Percentiles rank a stretch among this genome's conserved stretches.
These are phyloP conservation scores for Ispidina picta DNA, from an alignment of 2,797 vertebrate species.

Conservation along the genomic window DNA sequence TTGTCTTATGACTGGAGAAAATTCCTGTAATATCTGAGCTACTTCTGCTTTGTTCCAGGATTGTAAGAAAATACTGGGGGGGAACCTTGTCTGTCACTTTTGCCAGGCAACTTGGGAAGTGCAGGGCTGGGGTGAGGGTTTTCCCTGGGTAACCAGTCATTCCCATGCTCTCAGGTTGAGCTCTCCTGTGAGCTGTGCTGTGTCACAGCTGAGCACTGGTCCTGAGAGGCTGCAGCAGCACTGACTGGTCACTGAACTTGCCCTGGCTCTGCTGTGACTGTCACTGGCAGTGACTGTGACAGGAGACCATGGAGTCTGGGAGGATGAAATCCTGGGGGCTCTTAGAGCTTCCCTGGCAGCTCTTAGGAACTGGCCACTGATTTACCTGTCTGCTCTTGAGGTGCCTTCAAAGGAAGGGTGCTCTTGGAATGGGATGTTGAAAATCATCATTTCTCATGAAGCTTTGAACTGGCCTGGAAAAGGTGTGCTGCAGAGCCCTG, in stretches of 20 bases:
- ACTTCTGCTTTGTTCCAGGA: background rate
- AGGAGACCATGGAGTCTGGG: background rate
- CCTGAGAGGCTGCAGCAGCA: background rate
- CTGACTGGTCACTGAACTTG: constrained; percentile 14
- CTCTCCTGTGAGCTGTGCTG: background rate
- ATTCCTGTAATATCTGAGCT: background rate
- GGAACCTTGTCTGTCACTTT: background rate
- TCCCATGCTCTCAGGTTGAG: background rate
- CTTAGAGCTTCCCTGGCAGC: background rate
- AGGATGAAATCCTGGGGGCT: background rate
- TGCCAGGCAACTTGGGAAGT: background rate
- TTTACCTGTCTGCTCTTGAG: background rate
- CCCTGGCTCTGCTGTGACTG: background rate
- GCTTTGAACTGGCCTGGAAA: background rate
- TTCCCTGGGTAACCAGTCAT: background rate
- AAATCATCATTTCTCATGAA: background rate
- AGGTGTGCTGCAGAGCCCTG: background rate
- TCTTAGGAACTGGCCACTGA: background rate
- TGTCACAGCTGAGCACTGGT: background rate
- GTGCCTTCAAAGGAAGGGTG: background rate
- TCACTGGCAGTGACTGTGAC: background rate
- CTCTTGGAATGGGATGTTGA: background rate
- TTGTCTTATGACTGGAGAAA: background rate
- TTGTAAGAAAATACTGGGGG: background rate
- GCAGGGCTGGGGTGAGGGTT: background rate